A percentile compares a stretch with the other conserved stretches of the same genome.
phyloP scores from a whole-genome alignment of 2,797 vertebrate genomes.

The Fringilla coelebs region DNA sequence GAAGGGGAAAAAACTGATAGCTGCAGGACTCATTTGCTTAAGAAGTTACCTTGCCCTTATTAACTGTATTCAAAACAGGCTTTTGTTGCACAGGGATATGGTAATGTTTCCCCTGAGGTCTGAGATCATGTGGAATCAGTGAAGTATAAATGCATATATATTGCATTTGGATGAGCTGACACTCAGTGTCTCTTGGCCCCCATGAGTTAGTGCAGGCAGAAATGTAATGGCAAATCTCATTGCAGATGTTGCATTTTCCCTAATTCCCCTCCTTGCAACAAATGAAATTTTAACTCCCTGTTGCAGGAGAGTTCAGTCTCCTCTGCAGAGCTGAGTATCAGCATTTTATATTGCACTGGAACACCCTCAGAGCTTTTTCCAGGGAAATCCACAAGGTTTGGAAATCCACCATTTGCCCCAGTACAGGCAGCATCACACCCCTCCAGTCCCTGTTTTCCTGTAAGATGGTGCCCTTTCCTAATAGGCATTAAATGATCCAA shows the following conservation, averaged over 20 bases:
- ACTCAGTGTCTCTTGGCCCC: neutral
- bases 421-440: neutral
- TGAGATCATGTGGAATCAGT: neutral
- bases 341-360: neutral
- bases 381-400: neutral
- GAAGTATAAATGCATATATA: neutral
- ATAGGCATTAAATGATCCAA: neutral
- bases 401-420: neutral
- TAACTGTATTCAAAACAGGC: neutral
- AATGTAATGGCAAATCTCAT: neutral
- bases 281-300: neutral
- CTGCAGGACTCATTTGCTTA: neutral
- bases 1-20: neutral
- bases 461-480: neutral
- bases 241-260: neutral
- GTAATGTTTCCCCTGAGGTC: neutral
- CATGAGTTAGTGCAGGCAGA: neutral
- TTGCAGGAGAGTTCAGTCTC: neutral
- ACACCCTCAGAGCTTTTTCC: neutral
- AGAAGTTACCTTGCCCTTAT: constrained; percentile 34
- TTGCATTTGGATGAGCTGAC: neutral
- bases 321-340: neutral
- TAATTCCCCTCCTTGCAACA: neutral
- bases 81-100: neutral
- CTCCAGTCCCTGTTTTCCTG: neutral